A percentile compares a stretch with the other conserved stretches of the same genome.
phyloP scores from a whole-genome alignment of 2,113 vertebrate species.

The Scomber colias region DNA sequence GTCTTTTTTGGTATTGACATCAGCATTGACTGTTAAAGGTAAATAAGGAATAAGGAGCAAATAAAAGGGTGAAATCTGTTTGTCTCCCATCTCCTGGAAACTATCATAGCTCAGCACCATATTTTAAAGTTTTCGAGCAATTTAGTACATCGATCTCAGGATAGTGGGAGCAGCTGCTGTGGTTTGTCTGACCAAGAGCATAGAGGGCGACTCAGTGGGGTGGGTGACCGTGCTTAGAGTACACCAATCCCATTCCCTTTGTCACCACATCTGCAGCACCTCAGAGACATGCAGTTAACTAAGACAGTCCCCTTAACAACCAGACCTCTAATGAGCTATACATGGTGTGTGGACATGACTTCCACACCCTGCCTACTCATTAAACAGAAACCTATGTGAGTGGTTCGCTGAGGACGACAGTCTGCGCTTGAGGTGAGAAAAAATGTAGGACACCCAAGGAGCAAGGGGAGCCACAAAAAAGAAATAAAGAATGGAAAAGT shows the following conservation, averaged over 20 bases:
- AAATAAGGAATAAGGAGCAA: slow-evolving; percentile 26
- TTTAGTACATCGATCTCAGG: slow-evolving; percentile 28
- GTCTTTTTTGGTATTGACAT: slow-evolving; percentile 21
- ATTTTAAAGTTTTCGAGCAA: slow-evolving; percentile 20
- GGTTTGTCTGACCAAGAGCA: slow-evolving; percentile 7
- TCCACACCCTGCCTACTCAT: slow-evolving; percentile 61
- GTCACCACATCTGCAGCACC: slow-evolving; percentile 33
- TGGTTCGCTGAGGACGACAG: slow-evolving; percentile 54
- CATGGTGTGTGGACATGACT: slow-evolving; percentile 55
- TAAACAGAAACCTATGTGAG: slow-evolving; percentile 59
- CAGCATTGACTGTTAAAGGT: slow-evolving; percentile 22
- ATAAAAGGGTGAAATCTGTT: slow-evolving; percentile 10
- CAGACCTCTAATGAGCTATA: slow-evolving; percentile 67
- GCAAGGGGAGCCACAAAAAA: neutral
- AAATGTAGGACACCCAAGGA: slow-evolving; percentile 53
- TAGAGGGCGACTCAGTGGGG: slow-evolving; percentile 13
- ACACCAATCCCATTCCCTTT: slow-evolving; percentile 16
- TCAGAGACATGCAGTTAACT: slow-evolving; percentile 46
- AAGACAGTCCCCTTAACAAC: slow-evolving; percentile 46
- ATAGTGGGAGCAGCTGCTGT: slow-evolving; percentile 3
- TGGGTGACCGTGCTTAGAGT: neutral
- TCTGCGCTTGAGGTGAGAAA: slow-evolving; percentile 41
- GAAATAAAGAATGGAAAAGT: neutral
- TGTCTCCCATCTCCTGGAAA: neutral
- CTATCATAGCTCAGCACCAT: neutral